Evolutionary conservation across 2,888 invertebrate species (phyloP), one percentile per base, ranked within the genome.

Genomic region (Melieria crassipennis): DNA sequence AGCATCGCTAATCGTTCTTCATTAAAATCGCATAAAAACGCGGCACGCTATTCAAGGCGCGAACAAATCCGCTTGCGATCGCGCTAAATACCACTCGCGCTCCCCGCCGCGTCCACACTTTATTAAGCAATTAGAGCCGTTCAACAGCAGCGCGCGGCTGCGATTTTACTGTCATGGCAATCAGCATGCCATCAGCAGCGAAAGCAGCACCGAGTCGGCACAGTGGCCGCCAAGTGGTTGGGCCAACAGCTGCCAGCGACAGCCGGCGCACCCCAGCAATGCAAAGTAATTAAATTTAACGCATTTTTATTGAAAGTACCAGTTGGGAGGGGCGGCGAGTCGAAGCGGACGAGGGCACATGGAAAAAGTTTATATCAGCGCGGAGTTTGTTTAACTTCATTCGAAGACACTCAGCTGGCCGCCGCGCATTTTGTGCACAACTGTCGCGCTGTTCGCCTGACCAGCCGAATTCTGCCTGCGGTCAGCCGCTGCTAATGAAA

Each of bases 1-100:
- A 30, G 7, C 11, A 11, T 56, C 45, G 56, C 65, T 65, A 65
- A 65, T 56, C 65, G 65, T 65, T 65, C n/a, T 56, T 65, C 65
- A 65, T 65, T 65, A 65, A 61, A 61, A 61, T 30, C 16, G n/a
- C 46, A 62, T 45, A 55, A 42, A 66, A 61, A 62, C 46, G 7
- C 13, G 58, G 9, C 46, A 16, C 1, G 56, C 42, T 11, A 30
- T 30, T 30, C 30, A 30, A 30, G 30, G 30, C 30, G 30, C 30
- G 2, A 30, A 30, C 30, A 30, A 30, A 30, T 30, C 30, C 30
- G 30, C 30, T 1, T 30, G 30, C 30, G 30, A 30, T 30, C 30
- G 30, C 30, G 3, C 30, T 30, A 30, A 30, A 30, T 30, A 30
- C 30, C 30, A 30, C 30, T 2, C 30, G 30, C 30, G 30, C 30